phyloP scores from a whole-genome alignment of 2,113 vertebrate species.

The Fregetta grallaria region DNA sequence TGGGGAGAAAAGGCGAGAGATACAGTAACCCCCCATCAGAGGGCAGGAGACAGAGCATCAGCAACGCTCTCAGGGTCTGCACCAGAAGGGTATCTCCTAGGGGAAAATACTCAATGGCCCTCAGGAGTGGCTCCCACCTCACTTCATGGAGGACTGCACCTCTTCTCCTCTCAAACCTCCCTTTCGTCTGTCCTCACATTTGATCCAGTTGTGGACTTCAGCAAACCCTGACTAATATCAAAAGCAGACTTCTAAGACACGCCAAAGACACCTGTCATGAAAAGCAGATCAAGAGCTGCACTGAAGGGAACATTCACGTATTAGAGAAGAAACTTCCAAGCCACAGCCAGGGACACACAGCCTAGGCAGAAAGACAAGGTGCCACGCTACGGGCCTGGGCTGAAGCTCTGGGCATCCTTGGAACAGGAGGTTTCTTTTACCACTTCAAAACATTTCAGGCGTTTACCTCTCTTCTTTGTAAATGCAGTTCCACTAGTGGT shows the following conservation, averaged over 20 bases:
- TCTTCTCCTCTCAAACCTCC: background rate
- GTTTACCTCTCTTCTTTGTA: background rate
- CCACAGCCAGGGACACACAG: background rate
- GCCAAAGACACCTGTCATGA: background rate
- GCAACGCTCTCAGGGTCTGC: background rate
- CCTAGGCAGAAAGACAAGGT: background rate
- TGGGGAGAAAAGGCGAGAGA: background rate
- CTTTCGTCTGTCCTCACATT: background rate
- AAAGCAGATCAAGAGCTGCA: background rate
- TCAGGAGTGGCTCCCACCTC: background rate
- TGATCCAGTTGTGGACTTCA: background rate
- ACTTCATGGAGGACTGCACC: background rate
- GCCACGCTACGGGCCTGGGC: fast-evolving
- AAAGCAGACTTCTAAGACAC: background rate
- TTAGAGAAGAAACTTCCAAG: background rate
- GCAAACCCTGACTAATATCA: fast-evolving
- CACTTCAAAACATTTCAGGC: background rate
- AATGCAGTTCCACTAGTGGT: background rate
- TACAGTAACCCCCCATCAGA: background rate
- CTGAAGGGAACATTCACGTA: background rate
- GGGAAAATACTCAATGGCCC: background rate
- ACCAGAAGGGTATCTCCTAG: background rate
- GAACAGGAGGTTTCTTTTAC: background rate
- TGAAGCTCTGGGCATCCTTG: background rate
- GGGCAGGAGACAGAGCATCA: background rate